Evolutionary conservation across 37 sponge, comb jelly and placozoan genomes (phyloP), one percentile per base, ranked within the genome.

Genomic region (Geodia barretti): DNA sequence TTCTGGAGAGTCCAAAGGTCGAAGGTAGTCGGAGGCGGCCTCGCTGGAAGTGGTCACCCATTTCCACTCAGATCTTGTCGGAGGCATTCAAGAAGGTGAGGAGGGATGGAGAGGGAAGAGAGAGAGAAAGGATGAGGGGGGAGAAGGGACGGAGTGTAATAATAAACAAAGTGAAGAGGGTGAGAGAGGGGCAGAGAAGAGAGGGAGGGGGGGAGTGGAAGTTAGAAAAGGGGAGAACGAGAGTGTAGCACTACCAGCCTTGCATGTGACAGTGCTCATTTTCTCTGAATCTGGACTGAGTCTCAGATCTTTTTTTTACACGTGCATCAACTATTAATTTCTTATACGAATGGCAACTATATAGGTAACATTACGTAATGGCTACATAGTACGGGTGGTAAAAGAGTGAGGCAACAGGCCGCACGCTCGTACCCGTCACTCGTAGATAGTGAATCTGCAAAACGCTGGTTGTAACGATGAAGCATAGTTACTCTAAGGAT

Each of bases 61-160:
- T 88, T 25, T 81, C 89, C 11, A 88, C 83, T 25, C 89, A 88
- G 69, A 88, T 88, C 37, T 79, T 88, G 24, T 76, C 89, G 0
- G 89, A 88, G 68, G 89, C 89, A 1, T 88, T 83, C 72, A 88
- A 88, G 74, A 88, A 83, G 78, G 85, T 85, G 34, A 62, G 63
- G 23, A n/a, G n/a, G n/a, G n/a, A n/a, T n/a, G 65, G 54, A 47
- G 54, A 14, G 2, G 69, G 19, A 33, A 4, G 32, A 30, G 69
- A 30, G 69, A 29, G 32, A 4, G 29, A 4, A 33, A 4, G 69
- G 33, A 33, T 20, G 4, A 30, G 69, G 31, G 69, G 36, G 32
- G n/a, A n/a, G n/a, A n/a, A n/a, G n/a, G n/a, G n/a, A 7, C 28
- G 28, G 64, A 63, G 64, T 4, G 64, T 30, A 5, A 63, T 25